These are phyloP conservation scores for Perizoma flavofasciatum DNA, from an alignment of 2,888 invertebrate species.

Conservation along the genomic window DNA sequence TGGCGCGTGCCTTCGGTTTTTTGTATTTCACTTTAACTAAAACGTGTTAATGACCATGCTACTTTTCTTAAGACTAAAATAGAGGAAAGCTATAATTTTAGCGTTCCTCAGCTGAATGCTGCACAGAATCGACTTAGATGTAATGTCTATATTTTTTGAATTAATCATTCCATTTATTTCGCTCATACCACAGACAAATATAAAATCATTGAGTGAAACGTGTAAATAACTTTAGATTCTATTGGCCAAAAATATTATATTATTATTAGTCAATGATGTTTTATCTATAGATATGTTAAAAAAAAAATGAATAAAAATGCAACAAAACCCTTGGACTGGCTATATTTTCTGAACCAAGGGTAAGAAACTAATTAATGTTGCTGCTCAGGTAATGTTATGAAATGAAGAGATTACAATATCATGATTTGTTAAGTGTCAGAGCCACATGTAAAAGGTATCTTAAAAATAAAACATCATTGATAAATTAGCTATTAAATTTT, in stretches of 20 bases:
- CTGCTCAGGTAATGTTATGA: background rate
- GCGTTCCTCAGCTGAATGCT: too few relatives aligned
- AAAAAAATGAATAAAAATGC: too few relatives aligned
- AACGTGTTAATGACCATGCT: too few relatives aligned
- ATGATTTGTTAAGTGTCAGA: background rate
- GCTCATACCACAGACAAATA: conserved; percentile 20
- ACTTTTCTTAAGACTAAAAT: too few relatives aligned
- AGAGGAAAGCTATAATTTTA: too few relatives aligned
- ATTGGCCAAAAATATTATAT: conserved; percentile 54
- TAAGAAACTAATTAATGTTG: background rate
- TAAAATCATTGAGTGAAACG: conserved; percentile 27
- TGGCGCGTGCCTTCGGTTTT: too few relatives aligned
- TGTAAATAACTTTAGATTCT: conserved; percentile 59
- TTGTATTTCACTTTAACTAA: too few relatives aligned
- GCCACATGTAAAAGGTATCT: background rate
- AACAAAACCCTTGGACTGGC: too few relatives aligned
- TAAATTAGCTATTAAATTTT: conserved; percentile 35
- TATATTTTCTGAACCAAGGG: too few relatives aligned
- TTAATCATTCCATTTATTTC: background rate
- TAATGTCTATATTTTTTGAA: background rate
- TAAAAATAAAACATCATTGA: conserved; percentile 14
- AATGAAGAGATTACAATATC: background rate
- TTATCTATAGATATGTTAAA: background rate
- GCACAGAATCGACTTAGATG: too few relatives aligned
- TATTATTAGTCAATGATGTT: conserved; percentile 3